A percentile compares a stretch with the other conserved stretches of the same genome.
Evolutionary conservation across 2,888 invertebrate genomes (phyloP).

Genomic region (Tiphia femorata): DNA sequence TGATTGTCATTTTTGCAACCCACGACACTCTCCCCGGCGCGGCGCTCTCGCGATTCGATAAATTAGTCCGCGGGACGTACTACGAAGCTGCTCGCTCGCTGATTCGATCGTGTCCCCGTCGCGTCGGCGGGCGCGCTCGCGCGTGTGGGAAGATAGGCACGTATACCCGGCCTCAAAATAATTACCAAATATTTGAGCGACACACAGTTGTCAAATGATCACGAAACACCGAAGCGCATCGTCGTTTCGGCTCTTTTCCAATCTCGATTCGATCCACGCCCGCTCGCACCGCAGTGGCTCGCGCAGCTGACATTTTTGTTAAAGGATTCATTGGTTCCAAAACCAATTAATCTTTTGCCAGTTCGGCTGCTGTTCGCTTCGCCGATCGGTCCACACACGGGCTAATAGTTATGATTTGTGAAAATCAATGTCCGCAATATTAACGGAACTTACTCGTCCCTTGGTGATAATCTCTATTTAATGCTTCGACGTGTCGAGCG

Average conservation of each 20-base stretch:
- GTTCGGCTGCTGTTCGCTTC: slow-evolving; percentile 31
- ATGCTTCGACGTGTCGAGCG: too few species aligned
- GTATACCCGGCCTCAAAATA: slow-evolving; percentile 12
- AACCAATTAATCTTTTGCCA: slow-evolving; percentile 42
- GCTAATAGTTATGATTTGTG: too few species aligned
- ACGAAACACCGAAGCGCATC: not conserved
- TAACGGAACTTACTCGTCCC: too few species aligned
- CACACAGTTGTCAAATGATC: slow-evolving; percentile 9
- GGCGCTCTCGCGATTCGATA: too few species aligned
- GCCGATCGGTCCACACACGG: too few species aligned
- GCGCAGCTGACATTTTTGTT: slow-evolving; percentile 23
- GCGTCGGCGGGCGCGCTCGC: not conserved
- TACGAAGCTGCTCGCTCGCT: not conserved
- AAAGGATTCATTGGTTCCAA: too few species aligned
- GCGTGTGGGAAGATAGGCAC: not conserved
- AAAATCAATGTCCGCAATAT: too few species aligned
- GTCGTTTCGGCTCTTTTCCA: slow-evolving; percentile 28
- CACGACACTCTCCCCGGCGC: too few species aligned
- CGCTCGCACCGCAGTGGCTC: slow-evolving; percentile 19
- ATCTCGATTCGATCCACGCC: slow-evolving; percentile 15
- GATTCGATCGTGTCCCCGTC: too few species aligned
- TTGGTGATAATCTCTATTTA: too few species aligned
- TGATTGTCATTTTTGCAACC: too few species aligned
- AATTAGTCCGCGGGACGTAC: too few species aligned
- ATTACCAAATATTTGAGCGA: slow-evolving; percentile 24